phyloP scores from a whole-genome alignment of 2,888 invertebrate genomes.

The Carabus problematicus region DNA sequence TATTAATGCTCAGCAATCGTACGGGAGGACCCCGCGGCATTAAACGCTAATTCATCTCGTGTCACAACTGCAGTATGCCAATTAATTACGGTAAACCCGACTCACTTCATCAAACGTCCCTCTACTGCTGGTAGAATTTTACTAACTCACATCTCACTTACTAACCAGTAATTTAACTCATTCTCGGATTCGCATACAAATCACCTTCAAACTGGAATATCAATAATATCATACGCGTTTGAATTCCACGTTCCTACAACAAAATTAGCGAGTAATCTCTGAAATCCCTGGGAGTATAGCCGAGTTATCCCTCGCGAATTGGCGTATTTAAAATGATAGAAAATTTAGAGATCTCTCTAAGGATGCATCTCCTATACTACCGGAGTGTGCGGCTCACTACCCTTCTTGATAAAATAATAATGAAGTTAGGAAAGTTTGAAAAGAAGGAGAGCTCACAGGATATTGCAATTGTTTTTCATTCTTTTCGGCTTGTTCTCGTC shows the following conservation, averaged over 20 bases:
- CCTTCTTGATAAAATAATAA: conserved; percentile 21
- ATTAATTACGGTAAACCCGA: conserved; percentile 5
- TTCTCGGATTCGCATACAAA: background rate
- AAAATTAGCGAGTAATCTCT: background rate
- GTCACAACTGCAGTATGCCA: conserved; percentile 10
- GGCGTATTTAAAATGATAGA: conserved; percentile 3
- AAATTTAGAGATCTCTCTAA: conserved; percentile 7
- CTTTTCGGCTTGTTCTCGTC: background rate
- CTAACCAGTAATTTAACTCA: background rate
- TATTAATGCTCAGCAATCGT: background rate
- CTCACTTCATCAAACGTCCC: conserved; percentile 4
- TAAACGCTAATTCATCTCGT: conserved; percentile 13
- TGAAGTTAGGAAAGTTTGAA: conserved; percentile 16
- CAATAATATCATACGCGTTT: background rate
- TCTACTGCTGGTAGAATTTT: background rate
- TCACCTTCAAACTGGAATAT: background rate
- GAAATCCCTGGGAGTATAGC: background rate
- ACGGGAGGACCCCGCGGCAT: background rate
- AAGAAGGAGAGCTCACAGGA: conserved; percentile 3
- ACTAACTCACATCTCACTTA: too few species aligned
- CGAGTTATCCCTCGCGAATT: conserved; percentile 18
- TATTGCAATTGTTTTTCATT: conserved; percentile 15
- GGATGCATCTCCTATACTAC: conserved; percentile 1
- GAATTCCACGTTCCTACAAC: background rate
- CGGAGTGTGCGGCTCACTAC: background rate